These are phyloP conservation scores for Triops cancriformis DNA, from an alignment of 1,140 invertebrate species.

Conservation along the genomic window DNA sequence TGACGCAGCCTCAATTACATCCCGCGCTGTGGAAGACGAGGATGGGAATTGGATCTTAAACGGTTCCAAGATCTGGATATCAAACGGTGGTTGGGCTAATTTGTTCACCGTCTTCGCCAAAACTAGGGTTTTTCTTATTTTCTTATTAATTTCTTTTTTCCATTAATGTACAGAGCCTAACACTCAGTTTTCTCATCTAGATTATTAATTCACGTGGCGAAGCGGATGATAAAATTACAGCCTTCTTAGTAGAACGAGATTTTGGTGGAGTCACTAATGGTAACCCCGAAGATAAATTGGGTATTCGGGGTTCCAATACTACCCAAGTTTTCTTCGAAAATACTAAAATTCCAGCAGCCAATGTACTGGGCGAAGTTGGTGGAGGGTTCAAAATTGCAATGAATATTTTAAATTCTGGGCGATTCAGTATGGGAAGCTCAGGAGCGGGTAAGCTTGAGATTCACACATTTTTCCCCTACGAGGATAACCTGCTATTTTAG, in stretches of 20 bases:
- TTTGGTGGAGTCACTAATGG: constrained; percentile 59
- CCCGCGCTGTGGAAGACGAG: constrained; percentile 44
- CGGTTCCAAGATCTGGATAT: constrained; percentile 63
- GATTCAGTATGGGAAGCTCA: constrained; percentile 42
- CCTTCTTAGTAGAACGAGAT: constrained; percentile 65
- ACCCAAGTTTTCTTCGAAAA: constrained; percentile 54
- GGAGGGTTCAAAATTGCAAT: constrained; percentile 63
- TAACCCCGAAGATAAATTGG: constrained; percentile 62
- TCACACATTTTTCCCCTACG: neutral
- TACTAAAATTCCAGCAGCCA: constrained; percentile 55
- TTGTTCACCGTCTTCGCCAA: constrained; percentile 64
- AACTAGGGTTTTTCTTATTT: constrained; percentile 33
- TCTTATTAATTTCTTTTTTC: neutral
- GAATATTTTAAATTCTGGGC: constrained; percentile 61
- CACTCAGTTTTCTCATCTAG: too few relatives aligned
- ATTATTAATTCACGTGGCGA: constrained; percentile 34
- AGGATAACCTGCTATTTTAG: constrained; percentile 25
- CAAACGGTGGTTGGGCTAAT: constrained; percentile 59
- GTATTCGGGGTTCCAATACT: constrained; percentile 48
- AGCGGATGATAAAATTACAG: constrained; percentile 44
- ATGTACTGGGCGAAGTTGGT: constrained; percentile 56
- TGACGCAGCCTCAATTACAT: constrained; percentile 46
- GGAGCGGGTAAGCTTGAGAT: constrained; percentile 36
- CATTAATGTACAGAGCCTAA: too few relatives aligned
- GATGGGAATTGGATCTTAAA: constrained; percentile 57